Evolutionary conservation across 2,797 vertebrate species (phyloP), one percentile per base, ranked within the genome.

Genomic region (Thalassophryne amazonica): DNA sequence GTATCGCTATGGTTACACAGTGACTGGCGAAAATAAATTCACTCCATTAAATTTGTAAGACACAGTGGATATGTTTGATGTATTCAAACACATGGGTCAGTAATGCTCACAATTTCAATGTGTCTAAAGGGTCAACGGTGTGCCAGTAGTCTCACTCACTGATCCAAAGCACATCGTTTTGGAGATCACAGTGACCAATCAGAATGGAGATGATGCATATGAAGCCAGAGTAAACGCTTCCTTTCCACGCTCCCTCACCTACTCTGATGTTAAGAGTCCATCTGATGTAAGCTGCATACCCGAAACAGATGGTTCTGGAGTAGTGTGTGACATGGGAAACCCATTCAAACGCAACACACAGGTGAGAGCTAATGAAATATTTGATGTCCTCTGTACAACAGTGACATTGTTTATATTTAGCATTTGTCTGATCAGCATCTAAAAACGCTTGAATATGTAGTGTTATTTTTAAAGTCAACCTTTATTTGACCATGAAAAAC

Each of bases 271-370:
- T 37, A 54, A 33, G 4, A 1, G 2, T 13, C 8, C 2, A 7
- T 0, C n/a, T 1, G 23, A 23, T 4, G 89, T 91, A 36, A 81
- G 23, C 0, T 99, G 97, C 62, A 28, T 19, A 7, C 91, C 93
- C 65, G 99, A 97, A 83, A 84, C 73, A 24, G 91, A 98, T 1
- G 96, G 95, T 4, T 95, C 97, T 10, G 78, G 76, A 65, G 91
- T 82, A 0, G 78, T 90, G 0, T 99, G 97, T 74, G 93, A 97
- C 0, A 86, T 99, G 9, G 97, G 94, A 81, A 99, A 98, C 77
- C 97, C 97, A 30, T 97, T 99, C 69, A 93, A 88, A 79, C 85
- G 80, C 68, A 76, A 93, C 70, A 76, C 94, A 17, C 76, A 76
- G 41, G 97, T 98, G 79, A 92, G 90, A 37, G 7, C 10, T 50